Evolutionary conservation across 2,888 invertebrate genomes (phyloP).

Genomic region (Heliconius erato): DNA sequence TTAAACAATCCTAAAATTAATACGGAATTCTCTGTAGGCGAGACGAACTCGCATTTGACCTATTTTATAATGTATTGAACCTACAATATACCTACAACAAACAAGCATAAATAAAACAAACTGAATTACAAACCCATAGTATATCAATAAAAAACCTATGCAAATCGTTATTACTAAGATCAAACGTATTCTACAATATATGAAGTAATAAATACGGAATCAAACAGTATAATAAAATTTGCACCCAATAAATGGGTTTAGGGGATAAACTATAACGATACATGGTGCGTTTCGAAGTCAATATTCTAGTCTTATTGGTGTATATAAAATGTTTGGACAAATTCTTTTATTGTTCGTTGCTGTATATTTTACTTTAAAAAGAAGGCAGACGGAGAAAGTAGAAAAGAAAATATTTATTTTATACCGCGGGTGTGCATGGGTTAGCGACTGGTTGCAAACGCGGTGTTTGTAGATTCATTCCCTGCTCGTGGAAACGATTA

Average conservation of each 20-base stretch:
- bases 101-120: too few species aligned
- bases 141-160: background rate
- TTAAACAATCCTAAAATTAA: too few species aligned
- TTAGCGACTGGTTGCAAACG: too few species aligned
- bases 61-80: too few species aligned
- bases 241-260: conserved; percentile 37
- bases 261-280: conserved; percentile 38
- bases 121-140: background rate
- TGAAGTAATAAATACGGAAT: conserved; percentile 27
- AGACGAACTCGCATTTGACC: too few species aligned
- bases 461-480: background rate
- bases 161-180: conserved; percentile 4
- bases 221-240: conserved; percentile 22
- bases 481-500: background rate
- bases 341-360: background rate
- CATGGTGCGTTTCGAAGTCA: conserved; percentile 34
- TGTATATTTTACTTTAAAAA: background rate
- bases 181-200: conserved; percentile 7
- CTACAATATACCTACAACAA: too few species aligned
- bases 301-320: background rate
- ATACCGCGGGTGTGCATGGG: background rate
- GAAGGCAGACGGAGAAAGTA: background rate
- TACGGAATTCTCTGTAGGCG: too few species aligned
- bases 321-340: background rate
- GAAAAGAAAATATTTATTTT: background rate